phyloP scores from a whole-genome alignment of 2,113 vertebrate species.

The Gymnobelideus leadbeateri region DNA sequence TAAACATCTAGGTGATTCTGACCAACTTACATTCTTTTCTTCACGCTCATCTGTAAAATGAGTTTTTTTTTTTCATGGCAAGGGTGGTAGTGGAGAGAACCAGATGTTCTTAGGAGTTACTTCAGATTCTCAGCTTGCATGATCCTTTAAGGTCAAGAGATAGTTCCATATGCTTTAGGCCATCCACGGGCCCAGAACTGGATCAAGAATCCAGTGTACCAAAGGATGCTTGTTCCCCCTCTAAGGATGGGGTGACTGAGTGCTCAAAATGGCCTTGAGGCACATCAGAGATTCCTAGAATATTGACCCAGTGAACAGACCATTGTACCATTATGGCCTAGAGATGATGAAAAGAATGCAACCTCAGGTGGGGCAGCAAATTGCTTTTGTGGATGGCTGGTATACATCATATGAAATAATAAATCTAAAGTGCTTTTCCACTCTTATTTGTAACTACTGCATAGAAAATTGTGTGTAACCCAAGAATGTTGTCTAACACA shows the following conservation, averaged over 20 bases:
- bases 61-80: neutral
- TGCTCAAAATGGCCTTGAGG: neutral
- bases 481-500: neutral
- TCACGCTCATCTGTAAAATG: neutral
- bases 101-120: neutral
- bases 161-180: neutral
- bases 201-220: neutral
- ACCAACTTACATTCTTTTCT: neutral
- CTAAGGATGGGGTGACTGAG: no score
- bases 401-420: no score
- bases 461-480: neutral
- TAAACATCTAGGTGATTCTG: neutral
- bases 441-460: neutral
- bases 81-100: no score
- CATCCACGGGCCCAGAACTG: neutral
- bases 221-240: neutral
- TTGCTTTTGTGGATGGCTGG: no score
- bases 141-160: neutral
- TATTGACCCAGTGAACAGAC: neutral
- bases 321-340: no score
- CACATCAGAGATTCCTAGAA: neutral
- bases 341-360: no score
- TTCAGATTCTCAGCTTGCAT: neutral
- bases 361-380: no score
- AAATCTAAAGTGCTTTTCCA: no score